Evolutionary conservation across 2,888 invertebrate genomes (phyloP).

Genomic region (Calameuta pallipes): DNA sequence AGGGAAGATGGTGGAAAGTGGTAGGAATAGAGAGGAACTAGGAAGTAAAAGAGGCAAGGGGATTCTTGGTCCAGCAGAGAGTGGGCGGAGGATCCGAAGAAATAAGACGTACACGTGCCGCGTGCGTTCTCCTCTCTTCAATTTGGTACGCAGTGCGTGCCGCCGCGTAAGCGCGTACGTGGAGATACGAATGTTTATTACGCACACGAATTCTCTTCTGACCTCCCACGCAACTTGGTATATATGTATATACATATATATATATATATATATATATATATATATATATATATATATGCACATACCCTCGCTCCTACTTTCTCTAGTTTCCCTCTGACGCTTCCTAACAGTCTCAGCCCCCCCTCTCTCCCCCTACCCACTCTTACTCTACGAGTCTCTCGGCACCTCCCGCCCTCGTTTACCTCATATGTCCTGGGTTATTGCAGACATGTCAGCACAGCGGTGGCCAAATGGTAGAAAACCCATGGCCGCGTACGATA

Average conservation of each 20-base stretch:
- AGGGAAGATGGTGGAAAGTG: slow-evolving; percentile 10
- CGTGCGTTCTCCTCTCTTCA: background rate
- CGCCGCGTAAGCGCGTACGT: background rate
- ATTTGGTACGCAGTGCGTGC: background rate
- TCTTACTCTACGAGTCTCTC: background rate
- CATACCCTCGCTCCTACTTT: background rate
- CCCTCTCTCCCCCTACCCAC: background rate
- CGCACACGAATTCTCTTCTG: slow-evolving; percentile 1
- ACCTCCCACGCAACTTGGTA: background rate
- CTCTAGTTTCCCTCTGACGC: slow-evolving; percentile 6
- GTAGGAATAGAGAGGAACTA: slow-evolving; percentile 15
- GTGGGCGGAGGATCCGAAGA: background rate
- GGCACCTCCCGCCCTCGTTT: slow-evolving; percentile 27
- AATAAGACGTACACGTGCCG: slow-evolving; percentile 5
- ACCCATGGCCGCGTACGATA: slow-evolving; percentile 38
- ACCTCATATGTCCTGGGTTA: slow-evolving; percentile 25
- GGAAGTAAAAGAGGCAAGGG: slow-evolving; percentile 11
- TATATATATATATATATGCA: background rate
- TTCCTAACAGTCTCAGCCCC: background rate
- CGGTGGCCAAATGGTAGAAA: slow-evolving; percentile 24
- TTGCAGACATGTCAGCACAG: slow-evolving; percentile 30
- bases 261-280: background rate
- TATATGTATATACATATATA: background rate
- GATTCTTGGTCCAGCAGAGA: background rate
- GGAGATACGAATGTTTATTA: background rate